Evolutionary conservation across 2,888 invertebrate species (phyloP).

Genomic region (Netelia fuscicornis): DNA sequence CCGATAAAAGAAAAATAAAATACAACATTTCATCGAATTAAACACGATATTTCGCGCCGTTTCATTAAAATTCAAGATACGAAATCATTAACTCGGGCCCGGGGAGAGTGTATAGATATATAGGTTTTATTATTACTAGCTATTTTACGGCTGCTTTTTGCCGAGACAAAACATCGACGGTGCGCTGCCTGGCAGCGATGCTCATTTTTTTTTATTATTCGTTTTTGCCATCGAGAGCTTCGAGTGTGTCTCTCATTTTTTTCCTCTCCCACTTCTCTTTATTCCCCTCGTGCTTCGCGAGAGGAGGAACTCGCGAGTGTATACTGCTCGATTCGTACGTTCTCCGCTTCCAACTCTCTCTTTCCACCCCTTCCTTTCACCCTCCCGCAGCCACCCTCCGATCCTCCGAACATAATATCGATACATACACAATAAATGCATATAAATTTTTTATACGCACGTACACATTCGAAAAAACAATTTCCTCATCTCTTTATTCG

Average conservation of each 20-base stretch:
- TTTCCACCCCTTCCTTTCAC: neutral
- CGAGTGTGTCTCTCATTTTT: slow-evolving; percentile 6
- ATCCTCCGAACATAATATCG: slow-evolving; percentile 39
- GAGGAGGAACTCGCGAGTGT: slow-evolving; percentile 22
- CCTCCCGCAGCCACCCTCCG: neutral
- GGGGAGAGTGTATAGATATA: neutral
- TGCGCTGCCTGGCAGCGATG: slow-evolving; percentile 1
- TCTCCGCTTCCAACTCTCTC: slow-evolving; percentile 6
- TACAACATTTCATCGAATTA: neutral
- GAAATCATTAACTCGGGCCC: neutral
- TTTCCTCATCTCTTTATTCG: slow-evolving; percentile 58
- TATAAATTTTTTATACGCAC: slow-evolving; percentile 35
- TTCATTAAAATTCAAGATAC: neutral
- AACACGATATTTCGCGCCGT: neutral
- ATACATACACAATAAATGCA: slow-evolving; percentile 27
- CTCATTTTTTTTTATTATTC: slow-evolving; percentile 15
- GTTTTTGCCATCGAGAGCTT: slow-evolving; percentile 16
- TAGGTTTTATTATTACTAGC: neutral
- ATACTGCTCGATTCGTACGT: slow-evolving; percentile 31
- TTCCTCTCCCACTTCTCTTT: slow-evolving; percentile 3
- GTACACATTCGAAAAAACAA: slow-evolving; percentile 45
- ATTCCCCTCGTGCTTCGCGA: neutral
- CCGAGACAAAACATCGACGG: slow-evolving; percentile 31
- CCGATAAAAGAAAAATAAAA: no score
- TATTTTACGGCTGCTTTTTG: neutral